Evolutionary conservation across 2,888 invertebrate genomes (phyloP).

Genomic region (Erpobdella octoculata): DNA sequence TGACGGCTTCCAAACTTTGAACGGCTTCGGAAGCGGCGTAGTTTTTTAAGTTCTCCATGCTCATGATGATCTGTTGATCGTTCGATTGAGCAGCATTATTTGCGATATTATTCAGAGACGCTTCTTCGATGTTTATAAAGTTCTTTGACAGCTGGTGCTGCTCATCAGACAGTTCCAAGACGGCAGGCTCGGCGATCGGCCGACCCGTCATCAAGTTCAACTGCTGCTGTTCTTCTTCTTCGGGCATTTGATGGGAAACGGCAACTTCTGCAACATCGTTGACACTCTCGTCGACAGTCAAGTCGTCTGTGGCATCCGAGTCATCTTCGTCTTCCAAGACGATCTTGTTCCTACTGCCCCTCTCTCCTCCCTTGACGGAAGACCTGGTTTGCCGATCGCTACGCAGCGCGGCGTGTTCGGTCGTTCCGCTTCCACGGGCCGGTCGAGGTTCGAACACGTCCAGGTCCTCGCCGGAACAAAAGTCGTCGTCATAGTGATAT

Average conservation of each 20-base stretch:
- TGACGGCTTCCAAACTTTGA: too few relatives aligned
- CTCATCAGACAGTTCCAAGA: neutral
- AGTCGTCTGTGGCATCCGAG: constrained; percentile 22
- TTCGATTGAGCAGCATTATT: too few relatives aligned
- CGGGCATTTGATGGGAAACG: neutral
- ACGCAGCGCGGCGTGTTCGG: neutral
- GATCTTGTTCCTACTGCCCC: neutral
- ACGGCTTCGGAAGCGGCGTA: too few relatives aligned
- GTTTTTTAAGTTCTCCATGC: too few relatives aligned
- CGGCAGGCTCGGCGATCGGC: neutral
- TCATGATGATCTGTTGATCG: too few relatives aligned
- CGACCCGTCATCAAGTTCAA: neutral
- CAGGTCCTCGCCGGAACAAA: constrained; percentile 17
- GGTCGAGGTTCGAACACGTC: constrained; percentile 1
- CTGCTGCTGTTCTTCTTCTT: too few relatives aligned
- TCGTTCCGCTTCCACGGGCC: too few relatives aligned
- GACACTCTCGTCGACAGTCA: constrained; percentile 20
- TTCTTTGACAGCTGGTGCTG: neutral
- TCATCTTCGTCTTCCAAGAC: neutral
- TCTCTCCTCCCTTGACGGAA: constrained; percentile 3
- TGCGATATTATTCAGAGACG: too few relatives aligned
- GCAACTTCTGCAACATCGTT: neutral
- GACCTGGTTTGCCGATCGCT: constrained; percentile 15
- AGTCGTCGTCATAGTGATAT: constrained; percentile 18
- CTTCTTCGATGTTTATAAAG: too few relatives aligned